A percentile compares a stretch with the other conserved stretches of the same genome.
Evolutionary conservation across 2,888 invertebrate species (phyloP).

Genomic region (Sinelater perroti): DNA sequence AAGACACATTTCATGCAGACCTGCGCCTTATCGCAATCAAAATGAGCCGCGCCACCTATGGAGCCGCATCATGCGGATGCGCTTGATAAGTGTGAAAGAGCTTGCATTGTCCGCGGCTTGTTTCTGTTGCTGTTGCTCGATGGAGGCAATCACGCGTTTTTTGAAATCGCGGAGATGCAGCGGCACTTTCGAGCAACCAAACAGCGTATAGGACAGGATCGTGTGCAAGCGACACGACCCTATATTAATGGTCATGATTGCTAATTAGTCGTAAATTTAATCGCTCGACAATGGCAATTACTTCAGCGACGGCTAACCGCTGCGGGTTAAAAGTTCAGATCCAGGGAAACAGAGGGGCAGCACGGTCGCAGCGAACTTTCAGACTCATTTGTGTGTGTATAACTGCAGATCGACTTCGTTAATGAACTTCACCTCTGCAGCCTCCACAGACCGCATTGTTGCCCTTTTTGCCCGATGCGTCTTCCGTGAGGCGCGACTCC

Average conservation of each 20-base stretch:
- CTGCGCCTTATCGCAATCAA: constrained; percentile 11
- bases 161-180: too few relatives aligned
- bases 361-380: neutral
- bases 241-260: constrained; percentile 10
- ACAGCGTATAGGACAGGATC: too few relatives aligned
- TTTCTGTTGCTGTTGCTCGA: too few relatives aligned
- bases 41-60: constrained; percentile 13
- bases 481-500: too few relatives aligned
- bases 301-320: neutral
- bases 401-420: constrained; percentile 11
- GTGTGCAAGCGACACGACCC: too few relatives aligned
- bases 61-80: constrained; percentile 8
- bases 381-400: neutral
- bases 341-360: neutral
- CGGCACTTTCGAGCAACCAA: too few relatives aligned
- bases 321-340: constrained; percentile 15
- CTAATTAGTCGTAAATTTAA: constrained; percentile 17
- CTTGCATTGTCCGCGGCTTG: too few relatives aligned
- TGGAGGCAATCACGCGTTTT: too few relatives aligned
- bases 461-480: too few relatives aligned
- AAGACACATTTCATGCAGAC: constrained; percentile 27
- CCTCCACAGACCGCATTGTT: too few relatives aligned
- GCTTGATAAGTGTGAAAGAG: constrained; percentile 5
- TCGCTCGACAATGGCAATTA: constrained; percentile 13
- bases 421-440: too few relatives aligned